Base-by-base conservation (phyloP, 2,797 vertebrate species). In the Periparus ater region DNA sequence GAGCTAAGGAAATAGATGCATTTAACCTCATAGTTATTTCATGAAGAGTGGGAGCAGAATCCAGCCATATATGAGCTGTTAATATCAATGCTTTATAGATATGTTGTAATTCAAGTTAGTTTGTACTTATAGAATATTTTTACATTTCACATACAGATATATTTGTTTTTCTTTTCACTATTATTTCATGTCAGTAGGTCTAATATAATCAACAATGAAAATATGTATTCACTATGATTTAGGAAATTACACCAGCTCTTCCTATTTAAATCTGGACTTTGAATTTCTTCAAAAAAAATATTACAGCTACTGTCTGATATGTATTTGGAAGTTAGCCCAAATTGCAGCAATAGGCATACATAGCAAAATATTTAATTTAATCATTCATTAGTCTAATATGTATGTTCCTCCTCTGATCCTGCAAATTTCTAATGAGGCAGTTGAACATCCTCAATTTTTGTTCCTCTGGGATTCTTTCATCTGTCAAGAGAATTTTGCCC, bases 391-490 rank as follows among this genome's bases (percentile, higher is more conserved):
- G 11, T 83, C 36, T 95, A 94, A 88, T 63, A 79, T 30, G 8
- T 86, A 63, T 67, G 78, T 47, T 76, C 54, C 74, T 83, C 10
- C 27, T 81, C 91, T 94, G 89, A 91, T 96, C 93, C 79, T 96
- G 85, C 40, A 95, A 92, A 95, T 81, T 93, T 96, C 93, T 93
- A 95, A 70, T 26, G 61, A 94, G 85, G 95, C 79, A 96, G 79
- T 51, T 95, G 87, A 96, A 75, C 32, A 92, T 72, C 53, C 90
- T 96, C 84, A 66, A 42, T 73, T 97, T 95, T 93, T 18, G 60
- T 73, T 96, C 72, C 93, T 93, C 74, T 83, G 88, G 95, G 85
- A 95, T 85, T 95, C 94, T 95, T 97, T 96, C 78, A 95, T 94
- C 83, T 96, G 73, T 88, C 93, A 89, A 91, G 96, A 96, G 86